These are phyloP conservation scores for Dryococelus australis DNA, from an alignment of 2,888 invertebrate species.

Conservation along the genomic window DNA sequence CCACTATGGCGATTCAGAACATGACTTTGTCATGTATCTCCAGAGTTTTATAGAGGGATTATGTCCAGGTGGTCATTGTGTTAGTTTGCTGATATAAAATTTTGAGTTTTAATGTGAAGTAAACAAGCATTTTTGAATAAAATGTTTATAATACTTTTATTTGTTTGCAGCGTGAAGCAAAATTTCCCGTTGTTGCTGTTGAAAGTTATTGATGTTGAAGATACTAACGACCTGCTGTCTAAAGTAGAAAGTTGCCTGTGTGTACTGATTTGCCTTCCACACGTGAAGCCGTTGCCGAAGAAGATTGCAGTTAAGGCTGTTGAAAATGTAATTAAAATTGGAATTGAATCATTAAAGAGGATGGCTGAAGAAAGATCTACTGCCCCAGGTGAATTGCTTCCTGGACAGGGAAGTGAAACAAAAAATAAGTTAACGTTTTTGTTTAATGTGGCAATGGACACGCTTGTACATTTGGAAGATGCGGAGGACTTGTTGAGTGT, in stretches of 20 bases:
- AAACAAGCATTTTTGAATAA: too few relatives aligned
- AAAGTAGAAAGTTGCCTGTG: constrained; percentile 61
- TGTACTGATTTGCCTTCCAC: constrained; percentile 65
- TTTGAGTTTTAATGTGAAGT: too few relatives aligned
- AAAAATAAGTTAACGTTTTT: constrained; percentile 58
- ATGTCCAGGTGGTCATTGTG: too few relatives aligned
- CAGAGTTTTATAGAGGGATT: too few relatives aligned
- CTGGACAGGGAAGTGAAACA: background rate
- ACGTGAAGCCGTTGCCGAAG: constrained; percentile 60
- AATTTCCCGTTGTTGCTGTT: constrained; percentile 20
- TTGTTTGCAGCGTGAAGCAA: background rate
- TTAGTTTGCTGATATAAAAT: too few relatives aligned
- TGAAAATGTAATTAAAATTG: constrained; percentile 56
- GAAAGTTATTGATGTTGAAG: constrained; percentile 51
- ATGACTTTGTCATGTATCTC: too few relatives aligned
- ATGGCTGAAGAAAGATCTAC: background rate
- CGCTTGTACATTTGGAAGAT: constrained; percentile 65
- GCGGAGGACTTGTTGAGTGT: constrained; percentile 61
- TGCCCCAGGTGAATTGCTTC: background rate
- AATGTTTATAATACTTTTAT: background rate
- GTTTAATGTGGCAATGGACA: constrained; percentile 64
- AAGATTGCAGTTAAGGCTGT: constrained; percentile 55
- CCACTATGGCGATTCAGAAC: too few relatives aligned
- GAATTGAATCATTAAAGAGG: constrained; percentile 43
- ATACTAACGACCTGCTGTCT: constrained; percentile 57